Base-by-base conservation (phyloP, 2,888 invertebrate genomes). In the Azorinus chamasolen region DNA sequence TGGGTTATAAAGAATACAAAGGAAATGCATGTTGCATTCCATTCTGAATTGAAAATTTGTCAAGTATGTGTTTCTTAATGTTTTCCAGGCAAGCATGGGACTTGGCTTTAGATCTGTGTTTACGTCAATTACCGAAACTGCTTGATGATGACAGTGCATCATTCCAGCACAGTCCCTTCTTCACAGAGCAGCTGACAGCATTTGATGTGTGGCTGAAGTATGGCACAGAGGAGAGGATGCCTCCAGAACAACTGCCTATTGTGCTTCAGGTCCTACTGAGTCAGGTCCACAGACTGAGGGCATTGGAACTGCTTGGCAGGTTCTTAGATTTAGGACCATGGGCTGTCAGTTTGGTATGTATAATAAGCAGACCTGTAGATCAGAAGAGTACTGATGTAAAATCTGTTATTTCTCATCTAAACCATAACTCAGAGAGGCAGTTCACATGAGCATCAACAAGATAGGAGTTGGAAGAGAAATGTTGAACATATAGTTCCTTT, bases 181-280 rank as follows among this genome's bases (percentile, higher is more conserved):
- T 99, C 93, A 97, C 98, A 91, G 98, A 99, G 92, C 99, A 99
- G 94, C 95, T 99, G 73, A 98, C 98, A 51, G 99, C 99, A 53
- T 99, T 99, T 94, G 97, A 98, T 94, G 97, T 97, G 51, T 98
- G 98, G 98, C 94, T 98, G 54, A 95, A 96, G 71, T 95, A 97
- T 74, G 97, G 96, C 88, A 95, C 96, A 0, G 95, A 96, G 85
- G 94, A 94, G 70, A 95, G 97, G n/a, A 95, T 95, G 85, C 97
- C 98, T 27, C 99, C 99, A 0, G 97, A 98, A 93, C 99, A 99
- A 94, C 94, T 99, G 88, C 99, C 99, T 0, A 98, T 99, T 93
- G 98, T 99, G 69, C 94, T 99, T 86, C 99, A 99, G 95, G 94
- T 94, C 24, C 90, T 95, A 32, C 91, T 95, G 39, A 95, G 95